These are phyloP conservation scores for Drepana arcuata DNA, from an alignment of 1,140 invertebrate genomes.

Conservation along the genomic window DNA sequence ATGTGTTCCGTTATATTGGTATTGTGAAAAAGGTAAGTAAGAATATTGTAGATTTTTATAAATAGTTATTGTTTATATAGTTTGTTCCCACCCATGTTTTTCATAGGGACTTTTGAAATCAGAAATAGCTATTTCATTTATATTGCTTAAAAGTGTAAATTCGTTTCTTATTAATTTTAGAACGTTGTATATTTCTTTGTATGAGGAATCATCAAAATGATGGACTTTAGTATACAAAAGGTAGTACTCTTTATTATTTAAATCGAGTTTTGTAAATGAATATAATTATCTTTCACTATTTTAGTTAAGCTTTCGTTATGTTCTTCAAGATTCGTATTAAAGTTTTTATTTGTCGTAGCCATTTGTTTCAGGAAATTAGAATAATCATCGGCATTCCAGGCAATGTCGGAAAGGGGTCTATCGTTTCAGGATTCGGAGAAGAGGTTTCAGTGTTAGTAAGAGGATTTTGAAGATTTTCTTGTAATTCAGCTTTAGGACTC, in stretches of 20 bases:
- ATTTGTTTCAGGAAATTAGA: conserved; percentile 9
- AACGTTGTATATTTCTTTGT: too few species aligned
- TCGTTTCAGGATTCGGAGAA: too few species aligned
- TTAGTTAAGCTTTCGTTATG: conserved; percentile 13
- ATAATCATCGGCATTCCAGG: conserved; percentile 7
- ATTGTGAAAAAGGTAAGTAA: conserved; percentile 13
- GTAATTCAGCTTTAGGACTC: too few species aligned
- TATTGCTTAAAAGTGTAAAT: too few species aligned
- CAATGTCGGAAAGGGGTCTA: neutral
- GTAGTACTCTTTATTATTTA: conserved; percentile 10
- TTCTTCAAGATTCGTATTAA: conserved; percentile 13
- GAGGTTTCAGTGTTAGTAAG: too few species aligned
- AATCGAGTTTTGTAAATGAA: conserved; percentile 5
- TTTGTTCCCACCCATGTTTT: conserved; percentile 4
- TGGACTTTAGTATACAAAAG: conserved; percentile 9
- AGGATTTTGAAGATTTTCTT: too few species aligned
- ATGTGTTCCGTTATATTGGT: neutral
- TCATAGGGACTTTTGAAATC: conserved; percentile 19
- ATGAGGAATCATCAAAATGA: too few species aligned
- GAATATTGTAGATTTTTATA: conserved; percentile 15
- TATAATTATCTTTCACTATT: conserved; percentile 8
- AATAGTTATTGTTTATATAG: too few species aligned
- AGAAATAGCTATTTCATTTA: conserved; percentile 13
- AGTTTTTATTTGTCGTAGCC: conserved; percentile 2
- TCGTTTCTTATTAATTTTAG: too few species aligned